Evolutionary conservation across 2,888 invertebrate species (phyloP).

Genomic region (Chalcosyrphus nemorum): DNA sequence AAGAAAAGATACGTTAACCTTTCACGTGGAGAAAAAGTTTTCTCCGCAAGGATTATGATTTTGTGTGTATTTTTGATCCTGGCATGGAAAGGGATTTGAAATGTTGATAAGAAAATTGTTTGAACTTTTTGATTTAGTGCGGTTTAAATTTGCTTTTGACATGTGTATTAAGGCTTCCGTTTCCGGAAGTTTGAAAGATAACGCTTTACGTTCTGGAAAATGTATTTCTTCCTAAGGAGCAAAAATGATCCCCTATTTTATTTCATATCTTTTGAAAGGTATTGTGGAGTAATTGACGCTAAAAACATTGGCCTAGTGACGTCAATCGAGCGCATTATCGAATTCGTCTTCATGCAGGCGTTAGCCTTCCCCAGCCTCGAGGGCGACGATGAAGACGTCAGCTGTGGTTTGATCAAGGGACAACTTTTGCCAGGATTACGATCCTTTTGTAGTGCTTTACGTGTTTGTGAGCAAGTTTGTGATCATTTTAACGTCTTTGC

Average conservation of each 20-base stretch:
- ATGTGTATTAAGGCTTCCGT: background rate
- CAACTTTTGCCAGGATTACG: conserved; percentile 91
- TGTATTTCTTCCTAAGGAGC: no score
- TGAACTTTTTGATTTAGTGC: conserved; percentile 2
- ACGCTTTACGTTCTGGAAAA: no score
- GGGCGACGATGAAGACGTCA: conserved; percentile 90
- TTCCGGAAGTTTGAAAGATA: background rate
- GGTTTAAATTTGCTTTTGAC: background rate
- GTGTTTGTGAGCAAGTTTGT: conserved; percentile 93
- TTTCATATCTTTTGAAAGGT: no score
- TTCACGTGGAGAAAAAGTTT: conserved; percentile 1
- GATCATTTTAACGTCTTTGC: conserved; percentile 90
- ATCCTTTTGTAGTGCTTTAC: conserved; percentile 94
- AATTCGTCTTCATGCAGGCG: conserved; percentile 95
- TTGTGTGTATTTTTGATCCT: background rate
- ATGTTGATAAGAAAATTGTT: background rate
- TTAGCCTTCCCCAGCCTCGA: conserved; percentile 91
- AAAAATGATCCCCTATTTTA: no score
- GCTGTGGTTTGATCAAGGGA: conserved; percentile 91
- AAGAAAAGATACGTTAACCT: background rate
- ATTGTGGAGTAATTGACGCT: conserved; percentile 91
- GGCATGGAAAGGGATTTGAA: background rate
- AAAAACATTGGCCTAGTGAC: conserved; percentile 91
- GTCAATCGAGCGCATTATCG: conserved; percentile 93
- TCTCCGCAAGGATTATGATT: background rate